phyloP scores from a whole-genome alignment of 2,888 invertebrate genomes.

The Drosophila quinaria region DNA sequence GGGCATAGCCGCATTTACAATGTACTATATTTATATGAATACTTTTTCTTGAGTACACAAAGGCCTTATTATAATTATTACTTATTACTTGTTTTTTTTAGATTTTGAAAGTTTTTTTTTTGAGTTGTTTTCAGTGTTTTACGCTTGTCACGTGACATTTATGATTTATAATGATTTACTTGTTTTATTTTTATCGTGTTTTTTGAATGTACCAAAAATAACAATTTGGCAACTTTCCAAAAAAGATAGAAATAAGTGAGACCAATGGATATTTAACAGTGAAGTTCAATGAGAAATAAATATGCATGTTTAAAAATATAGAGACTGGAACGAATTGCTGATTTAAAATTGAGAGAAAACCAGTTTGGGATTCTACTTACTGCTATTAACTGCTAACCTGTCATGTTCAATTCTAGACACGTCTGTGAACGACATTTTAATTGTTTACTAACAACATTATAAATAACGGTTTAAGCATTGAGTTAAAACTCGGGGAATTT shows the following conservation, averaged over 20 bases:
- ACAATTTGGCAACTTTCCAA: slow-evolving; percentile 22
- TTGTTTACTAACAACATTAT: not conserved
- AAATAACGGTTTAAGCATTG: not conserved
- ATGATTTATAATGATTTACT: slow-evolving; percentile 42
- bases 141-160: slow-evolving; percentile 49
- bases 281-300: slow-evolving; percentile 1
- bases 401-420: not conserved
- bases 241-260: not conserved
- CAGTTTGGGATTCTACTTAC: slow-evolving; percentile 5
- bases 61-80: slow-evolving; percentile 3
- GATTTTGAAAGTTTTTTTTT: not conserved
- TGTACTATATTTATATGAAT: not conserved
- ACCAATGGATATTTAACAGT: slow-evolving; percentile 1
- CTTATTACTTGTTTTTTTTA: not conserved
- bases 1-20: not conserved
- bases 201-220: slow-evolving; percentile 4
- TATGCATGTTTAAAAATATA: not conserved
- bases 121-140: slow-evolving; percentile 1
- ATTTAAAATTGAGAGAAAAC: slow-evolving; percentile 18
- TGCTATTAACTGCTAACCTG: not conserved
- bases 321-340: slow-evolving; percentile 1
- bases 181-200: slow-evolving; percentile 23
- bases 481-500: not conserved
- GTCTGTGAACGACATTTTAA: not conserved
- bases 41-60: not conserved